Evolutionary conservation across 1,140 invertebrate species (phyloP), one percentile per base, ranked within the genome.

Genomic region (Brachionus paranguensis): DNA sequence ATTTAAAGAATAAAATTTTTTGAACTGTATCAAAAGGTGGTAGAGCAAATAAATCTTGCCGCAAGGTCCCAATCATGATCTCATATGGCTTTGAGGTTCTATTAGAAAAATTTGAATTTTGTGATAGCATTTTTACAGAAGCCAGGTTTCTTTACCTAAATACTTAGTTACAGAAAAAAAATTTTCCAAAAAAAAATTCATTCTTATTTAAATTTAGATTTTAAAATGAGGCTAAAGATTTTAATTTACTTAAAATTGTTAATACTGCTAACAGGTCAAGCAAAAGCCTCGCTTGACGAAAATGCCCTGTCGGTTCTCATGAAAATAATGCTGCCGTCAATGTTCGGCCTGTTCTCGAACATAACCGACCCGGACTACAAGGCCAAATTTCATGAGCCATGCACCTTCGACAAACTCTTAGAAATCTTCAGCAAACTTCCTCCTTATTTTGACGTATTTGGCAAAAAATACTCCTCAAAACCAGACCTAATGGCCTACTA

Each of bases 401-500:
- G 78, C 33, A 68, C 53, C 3, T 81, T 81, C 20, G 78, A 81
- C 27, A 60, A 81, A 14, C 24, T 81, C 0, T 68, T 81, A 17
- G 78, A 81, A 60, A 81, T 81, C 14, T 81, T 81, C 45, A 68
- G 78, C 37, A 37, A 68, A 60, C 60, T 81, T 29, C 78, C 78
- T 8, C 78, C 78, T 41, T 81, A 81, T 64, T 81, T 81, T 45
- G 78, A 81, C 27, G 37, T 45, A 43, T 45, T 81, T 43, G 78
- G 53, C 33, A 43, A 60, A 68, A 68, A 81, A 47, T 81, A 64
- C n/a, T 27, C 53, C 8, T 55, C 55, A 3, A 64, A 60, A 45
- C 33, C 53, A 12, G 78, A 81, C 24, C 27, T 81, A 29, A 45
- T 81, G 37, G 78, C 78, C 17, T 81, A 81, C 53, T 81, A 81